Percentiles rank a stretch among this genome's conserved stretches.
phyloP scores from a whole-genome alignment of 2,888 invertebrate genomes.

The Philereme transversata region DNA sequence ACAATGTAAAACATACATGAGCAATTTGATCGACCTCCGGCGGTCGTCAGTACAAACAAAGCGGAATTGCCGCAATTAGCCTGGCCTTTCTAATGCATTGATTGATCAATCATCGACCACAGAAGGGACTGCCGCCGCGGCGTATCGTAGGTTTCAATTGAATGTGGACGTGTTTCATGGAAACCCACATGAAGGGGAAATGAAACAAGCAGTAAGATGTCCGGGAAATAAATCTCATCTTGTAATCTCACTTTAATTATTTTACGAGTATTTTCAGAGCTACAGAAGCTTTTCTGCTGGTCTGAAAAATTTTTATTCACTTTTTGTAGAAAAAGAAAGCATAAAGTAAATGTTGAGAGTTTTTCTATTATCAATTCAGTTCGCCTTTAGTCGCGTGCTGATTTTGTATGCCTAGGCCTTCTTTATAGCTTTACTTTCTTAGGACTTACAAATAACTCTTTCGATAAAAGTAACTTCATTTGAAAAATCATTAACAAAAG shows the following conservation, averaged over 20 bases:
- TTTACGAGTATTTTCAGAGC: not conserved
- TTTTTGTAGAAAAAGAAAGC: too few relatives aligned
- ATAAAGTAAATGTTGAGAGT: too few relatives aligned
- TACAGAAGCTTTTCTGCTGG: not conserved
- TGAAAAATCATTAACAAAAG: too few relatives aligned
- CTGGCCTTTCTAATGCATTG: slow-evolving; percentile 75
- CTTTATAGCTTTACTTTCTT: too few relatives aligned
- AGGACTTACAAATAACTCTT: too few relatives aligned
- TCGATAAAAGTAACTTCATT: too few relatives aligned
- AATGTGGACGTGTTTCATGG: slow-evolving; percentile 64
- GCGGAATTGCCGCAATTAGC: slow-evolving; percentile 75
- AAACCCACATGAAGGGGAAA: slow-evolving; percentile 43
- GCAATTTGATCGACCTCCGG: slow-evolving; percentile 48
- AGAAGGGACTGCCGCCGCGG: slow-evolving; percentile 63
- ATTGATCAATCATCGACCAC: slow-evolving; percentile 80
- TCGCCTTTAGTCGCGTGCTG: too few relatives aligned
- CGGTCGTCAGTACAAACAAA: slow-evolving; percentile 73
- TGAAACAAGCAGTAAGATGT: slow-evolving; percentile 5
- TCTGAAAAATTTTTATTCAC: not conserved
- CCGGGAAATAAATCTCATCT: not conserved
- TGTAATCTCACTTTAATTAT: too few relatives aligned
- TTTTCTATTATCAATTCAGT: too few relatives aligned
- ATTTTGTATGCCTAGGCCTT: too few relatives aligned
- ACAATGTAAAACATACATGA: slow-evolving; percentile 42
- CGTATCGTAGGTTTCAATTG: slow-evolving; percentile 40